Evolutionary conservation across 2,888 invertebrate species (phyloP).

Genomic region (Cepaea hortensis): DNA sequence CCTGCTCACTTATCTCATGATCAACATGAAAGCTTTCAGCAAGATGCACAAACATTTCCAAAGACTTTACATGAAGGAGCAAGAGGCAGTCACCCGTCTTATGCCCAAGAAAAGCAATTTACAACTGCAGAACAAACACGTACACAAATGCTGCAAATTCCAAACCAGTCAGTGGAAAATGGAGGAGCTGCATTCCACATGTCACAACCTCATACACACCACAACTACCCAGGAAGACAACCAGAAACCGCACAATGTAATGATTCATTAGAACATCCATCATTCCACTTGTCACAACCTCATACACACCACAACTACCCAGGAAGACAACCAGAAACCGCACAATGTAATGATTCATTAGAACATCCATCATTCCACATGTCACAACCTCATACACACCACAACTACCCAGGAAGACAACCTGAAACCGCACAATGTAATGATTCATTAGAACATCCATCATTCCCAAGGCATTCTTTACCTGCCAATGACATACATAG

Average conservation of each 20-base stretch:
- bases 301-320: too few relatives aligned
- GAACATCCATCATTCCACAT: neutral
- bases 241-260: neutral
- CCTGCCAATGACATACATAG: neutral
- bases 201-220: neutral
- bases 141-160: neutral
- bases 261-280: neutral
- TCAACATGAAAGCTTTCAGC: neutral
- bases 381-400: neutral
- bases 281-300: neutral
- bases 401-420: neutral
- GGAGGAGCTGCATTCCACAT: neutral
- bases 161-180: neutral
- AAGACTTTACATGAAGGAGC: neutral
- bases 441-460: neutral
- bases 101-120: neutral
- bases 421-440: neutral
- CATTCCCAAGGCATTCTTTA: neutral
- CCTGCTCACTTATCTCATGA: neutral
- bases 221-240: neutral
- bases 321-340: neutral
- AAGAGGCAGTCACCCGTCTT: neutral
- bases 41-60: neutral
- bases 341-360: neutral
- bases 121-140: neutral